Base-by-base conservation (phyloP, 2,888 invertebrate genomes). In the Vannuccia rotundouncinata region DNA sequence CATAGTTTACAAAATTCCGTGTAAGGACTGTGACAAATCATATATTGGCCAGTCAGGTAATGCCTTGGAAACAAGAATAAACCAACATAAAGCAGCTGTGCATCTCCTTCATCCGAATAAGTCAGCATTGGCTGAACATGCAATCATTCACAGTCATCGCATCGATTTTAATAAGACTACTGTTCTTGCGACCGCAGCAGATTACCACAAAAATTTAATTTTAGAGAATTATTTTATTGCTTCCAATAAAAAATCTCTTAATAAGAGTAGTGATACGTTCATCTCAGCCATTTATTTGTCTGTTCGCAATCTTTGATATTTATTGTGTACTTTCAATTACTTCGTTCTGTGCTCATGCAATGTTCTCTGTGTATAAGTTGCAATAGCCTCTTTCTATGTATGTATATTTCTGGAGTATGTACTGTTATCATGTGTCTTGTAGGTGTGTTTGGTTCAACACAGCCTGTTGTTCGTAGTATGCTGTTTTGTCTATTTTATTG, bases 151-250 rank as follows among this genome's bases (percentile, higher is more conserved):
- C 5, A 17, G 66, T 66, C 66, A 66, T 22, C 25, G 66, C 66
- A 66, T 66, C 66, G 25, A 66, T 66, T 66, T 66, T 66, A 66
- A 66, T 22, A 22, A 66, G 66, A 66, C 66, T 66, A 66, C 66
- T 66, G 25, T 66, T 22, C 25, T 66, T 2, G 22, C 66, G 25
- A 66, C 66, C 66, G 25, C 13, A 66, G 66, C 25, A 66, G 66
- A 66, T 66, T 66, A n/a, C 25, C 22, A 66, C 66, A 66, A 66
- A 66, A 5, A 27, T 27, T 66, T 66, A n/a, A 5, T 66, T 66
- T 66, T 66, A 66, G 17, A 66, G 66, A 66, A n/a, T 66, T 66
- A 22, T 66, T 66, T 66, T 66, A 66, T 22, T 5, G 25, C 17
- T 66, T n/a, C 66, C 45, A 45, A 45, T 45, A 45, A 45, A 45